Evolutionary conservation across 2,113 vertebrate genomes (phyloP).

Genomic region (Ceyx margarethae): DNA sequence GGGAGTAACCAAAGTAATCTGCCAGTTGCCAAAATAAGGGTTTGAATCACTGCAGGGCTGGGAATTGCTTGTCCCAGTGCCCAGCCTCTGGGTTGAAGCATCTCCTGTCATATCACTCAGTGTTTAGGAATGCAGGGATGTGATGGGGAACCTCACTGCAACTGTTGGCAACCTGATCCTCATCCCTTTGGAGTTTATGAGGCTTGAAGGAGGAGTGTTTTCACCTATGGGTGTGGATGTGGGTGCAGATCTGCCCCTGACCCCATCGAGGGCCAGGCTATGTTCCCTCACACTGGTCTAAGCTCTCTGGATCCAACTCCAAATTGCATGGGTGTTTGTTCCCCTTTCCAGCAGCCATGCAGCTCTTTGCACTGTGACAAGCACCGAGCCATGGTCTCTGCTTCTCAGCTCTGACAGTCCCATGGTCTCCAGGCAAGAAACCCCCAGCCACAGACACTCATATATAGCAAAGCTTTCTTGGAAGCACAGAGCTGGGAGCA

Average conservation of each 20-base stretch:
- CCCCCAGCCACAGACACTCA: neutral
- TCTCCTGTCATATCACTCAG: accelerated
- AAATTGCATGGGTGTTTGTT: neutral
- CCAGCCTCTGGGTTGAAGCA: neutral
- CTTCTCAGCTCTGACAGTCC: neutral
- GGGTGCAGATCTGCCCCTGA: neutral
- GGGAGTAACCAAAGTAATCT: neutral
- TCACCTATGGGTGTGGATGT: neutral
- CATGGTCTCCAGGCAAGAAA: accelerated
- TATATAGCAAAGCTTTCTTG: neutral
- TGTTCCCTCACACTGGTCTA: neutral
- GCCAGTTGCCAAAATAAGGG: constrained; percentile 19
- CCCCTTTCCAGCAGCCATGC: neutral
- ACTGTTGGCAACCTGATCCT: neutral
- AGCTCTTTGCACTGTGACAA: accelerated
- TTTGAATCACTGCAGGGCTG: neutral
- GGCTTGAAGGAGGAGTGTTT: neutral
- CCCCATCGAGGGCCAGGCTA: neutral
- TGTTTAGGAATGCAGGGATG: accelerated
- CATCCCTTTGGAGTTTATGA: neutral
- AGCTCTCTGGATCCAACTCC: neutral
- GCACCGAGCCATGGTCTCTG: accelerated
- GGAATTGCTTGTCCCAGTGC: neutral
- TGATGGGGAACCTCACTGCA: accelerated
- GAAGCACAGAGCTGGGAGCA: neutral